A percentile compares a stretch with the other conserved stretches of the same genome.
These are phyloP conservation scores for Strigamia maritima DNA, from an alignment of 2,888 invertebrate genomes.

Conservation along the genomic window DNA sequence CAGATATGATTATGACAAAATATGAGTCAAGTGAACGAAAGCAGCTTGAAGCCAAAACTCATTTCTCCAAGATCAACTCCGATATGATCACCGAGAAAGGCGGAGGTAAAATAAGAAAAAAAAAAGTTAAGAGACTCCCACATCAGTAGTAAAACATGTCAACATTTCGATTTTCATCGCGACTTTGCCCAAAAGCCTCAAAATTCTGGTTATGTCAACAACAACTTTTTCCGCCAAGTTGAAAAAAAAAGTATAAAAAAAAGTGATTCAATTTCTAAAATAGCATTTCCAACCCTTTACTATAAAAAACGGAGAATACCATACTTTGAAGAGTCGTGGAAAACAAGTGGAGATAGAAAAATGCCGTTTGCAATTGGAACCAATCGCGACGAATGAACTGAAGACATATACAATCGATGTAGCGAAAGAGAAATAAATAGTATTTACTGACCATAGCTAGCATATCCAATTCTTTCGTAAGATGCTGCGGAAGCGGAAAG, in stretches of 20 bases:
- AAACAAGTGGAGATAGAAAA: conserved; percentile 24
- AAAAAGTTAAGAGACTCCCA: conserved; percentile 1
- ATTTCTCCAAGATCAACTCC: conserved; percentile 30
- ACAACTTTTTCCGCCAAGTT: not conserved
- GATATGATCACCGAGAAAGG: conserved; percentile 4
- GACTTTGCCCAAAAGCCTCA: not conserved
- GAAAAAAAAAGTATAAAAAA: not conserved
- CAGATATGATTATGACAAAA: conserved; percentile 30
- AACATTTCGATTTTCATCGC: not conserved
- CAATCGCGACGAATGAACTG: conserved; percentile 29
- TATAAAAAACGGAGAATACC: not conserved
- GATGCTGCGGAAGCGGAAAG: not conserved
- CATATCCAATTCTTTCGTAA: not conserved
- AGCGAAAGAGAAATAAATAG: conserved; percentile 19
- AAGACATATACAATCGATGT: conserved; percentile 13
- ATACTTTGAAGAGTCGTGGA: conserved; percentile 9
- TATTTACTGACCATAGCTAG: conserved; percentile 1
- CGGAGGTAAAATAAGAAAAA: not conserved
- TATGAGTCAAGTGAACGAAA: conserved; percentile 30
- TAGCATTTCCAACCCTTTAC: not conserved
- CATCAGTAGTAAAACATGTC: conserved; percentile 16
- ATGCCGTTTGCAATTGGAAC: conserved; percentile 28
- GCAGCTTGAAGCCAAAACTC: conserved; percentile 34
- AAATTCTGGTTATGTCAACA: conserved; percentile 1
- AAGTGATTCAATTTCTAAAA: conserved; percentile 20